Evolutionary conservation across 1,140 invertebrate genomes (phyloP), one percentile per base, ranked within the genome.

Genomic region (Drosophila repleta): DNA sequence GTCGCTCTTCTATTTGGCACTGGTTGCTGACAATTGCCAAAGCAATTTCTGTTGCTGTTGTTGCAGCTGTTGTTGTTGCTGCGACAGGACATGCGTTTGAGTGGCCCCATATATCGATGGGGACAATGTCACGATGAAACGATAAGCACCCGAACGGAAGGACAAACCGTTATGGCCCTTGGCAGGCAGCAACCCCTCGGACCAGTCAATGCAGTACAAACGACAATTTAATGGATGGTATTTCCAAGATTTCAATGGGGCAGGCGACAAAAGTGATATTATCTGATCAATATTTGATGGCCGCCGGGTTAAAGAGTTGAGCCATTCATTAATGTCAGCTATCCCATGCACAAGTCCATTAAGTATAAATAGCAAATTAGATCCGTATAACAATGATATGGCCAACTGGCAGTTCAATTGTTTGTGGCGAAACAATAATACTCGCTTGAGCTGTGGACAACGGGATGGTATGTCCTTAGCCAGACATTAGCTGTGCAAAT

Each of bases 181-280:
- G 11, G 8, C 60, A 63, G 37, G 15, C 41, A 43, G 15, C 21
- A 20, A 35, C 17, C 29, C 29, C 48, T 13, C 17, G 15, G 3
- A 37, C 55, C 55, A 43, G 55, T 51, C 57, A 48, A 60, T 65
- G 39, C 69, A 58, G 62, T 77, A 74, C 37, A 74, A 67, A 72
- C 81, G 69, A 74, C 78, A 62, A 62, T 74, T 85, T 79, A 81
- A 85, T 81, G 74, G 65, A 76, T 76, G 62, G 61, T 52, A 49
- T 51, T 41, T 46, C 32, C 18, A 49, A 24, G 65, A 63, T 29
- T 51, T 67, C 71, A 39, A 65, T 69, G 46, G 66, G 41, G 15
- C 62, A 80, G 41, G 65, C 74, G 56, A 78, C 81, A 61, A 79
- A 51, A 29, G 24, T 8, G 15, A 57, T n/a, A 29, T 17, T 1